These are phyloP conservation scores for Helleia helle DNA, from an alignment of 2,888 invertebrate genomes.

Conservation along the genomic window DNA sequence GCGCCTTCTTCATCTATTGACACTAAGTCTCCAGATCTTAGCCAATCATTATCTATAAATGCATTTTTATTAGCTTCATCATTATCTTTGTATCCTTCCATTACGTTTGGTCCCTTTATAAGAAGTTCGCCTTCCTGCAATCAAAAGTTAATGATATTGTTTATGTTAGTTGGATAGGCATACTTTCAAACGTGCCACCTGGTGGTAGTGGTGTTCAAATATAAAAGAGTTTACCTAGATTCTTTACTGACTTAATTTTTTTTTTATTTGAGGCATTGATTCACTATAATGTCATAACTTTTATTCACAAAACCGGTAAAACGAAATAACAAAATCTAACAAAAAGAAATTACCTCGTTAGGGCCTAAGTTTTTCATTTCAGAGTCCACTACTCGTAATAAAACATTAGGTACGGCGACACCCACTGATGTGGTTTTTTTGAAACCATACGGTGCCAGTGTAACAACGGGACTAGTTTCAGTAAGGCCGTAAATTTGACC, in stretches of 20 bases:
- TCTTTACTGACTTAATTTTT: too few species aligned
- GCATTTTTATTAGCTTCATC: constrained; percentile 79
- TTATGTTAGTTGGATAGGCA: too few species aligned
- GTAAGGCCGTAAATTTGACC: constrained; percentile 78
- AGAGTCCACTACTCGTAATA: constrained; percentile 68
- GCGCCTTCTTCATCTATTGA: constrained; percentile 76
- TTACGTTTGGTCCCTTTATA: constrained; percentile 83
- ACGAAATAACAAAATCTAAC: background rate
- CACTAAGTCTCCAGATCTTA: constrained; percentile 82
- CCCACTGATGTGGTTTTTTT: constrained; percentile 50
- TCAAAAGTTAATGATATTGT: too few species aligned
- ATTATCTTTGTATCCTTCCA: constrained; percentile 86
- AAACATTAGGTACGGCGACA: constrained; percentile 67
- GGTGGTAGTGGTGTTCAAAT: too few species aligned
- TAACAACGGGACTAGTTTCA: constrained; percentile 72
- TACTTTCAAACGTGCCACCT: too few species aligned
- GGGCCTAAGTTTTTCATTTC: constrained; percentile 58
- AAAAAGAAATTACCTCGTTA: constrained; percentile 39
- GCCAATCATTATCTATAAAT: constrained; percentile 79
- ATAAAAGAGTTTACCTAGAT: too few species aligned
- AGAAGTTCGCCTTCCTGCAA: constrained; percentile 78
- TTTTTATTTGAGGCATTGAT: too few species aligned
- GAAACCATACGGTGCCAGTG: constrained; percentile 31
- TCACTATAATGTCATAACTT: too few species aligned
- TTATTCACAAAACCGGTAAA: too few species aligned